Evolutionary conservation across 2,888 invertebrate genomes (phyloP).

Genomic region (Stenotaenia linearis): DNA sequence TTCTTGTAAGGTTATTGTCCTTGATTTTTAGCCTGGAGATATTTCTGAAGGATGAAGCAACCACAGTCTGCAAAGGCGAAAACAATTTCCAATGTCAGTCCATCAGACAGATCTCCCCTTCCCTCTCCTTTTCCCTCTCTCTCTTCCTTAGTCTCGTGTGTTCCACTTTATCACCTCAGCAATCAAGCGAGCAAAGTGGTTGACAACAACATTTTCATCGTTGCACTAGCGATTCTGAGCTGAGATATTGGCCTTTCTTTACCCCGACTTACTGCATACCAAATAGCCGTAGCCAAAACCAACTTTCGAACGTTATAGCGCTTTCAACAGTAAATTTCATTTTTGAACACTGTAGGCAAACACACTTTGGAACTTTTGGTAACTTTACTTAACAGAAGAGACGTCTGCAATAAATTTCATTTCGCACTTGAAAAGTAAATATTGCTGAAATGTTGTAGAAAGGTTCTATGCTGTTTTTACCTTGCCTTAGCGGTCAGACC

Average conservation of each 20-base stretch:
- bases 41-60: background rate
- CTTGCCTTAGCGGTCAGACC: too few relatives aligned
- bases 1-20: background rate
- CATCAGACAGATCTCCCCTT: background rate
- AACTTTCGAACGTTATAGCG: background rate
- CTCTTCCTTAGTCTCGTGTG: background rate
- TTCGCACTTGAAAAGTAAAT: too few relatives aligned
- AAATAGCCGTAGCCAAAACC: background rate
- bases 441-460: too few relatives aligned
- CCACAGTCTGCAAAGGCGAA: background rate
- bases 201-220: conserved; percentile 26
- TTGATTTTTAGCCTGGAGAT: background rate
- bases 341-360: too few relatives aligned
- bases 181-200: conserved; percentile 26
- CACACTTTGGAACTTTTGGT: too few relatives aligned
- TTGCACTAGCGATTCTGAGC: background rate
- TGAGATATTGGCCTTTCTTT: background rate
- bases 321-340: background rate
- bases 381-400: too few relatives aligned
- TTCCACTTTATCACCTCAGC: conserved; percentile 26
- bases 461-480: too few relatives aligned
- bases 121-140: background rate
- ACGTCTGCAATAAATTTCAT: too few relatives aligned
- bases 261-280: background rate
- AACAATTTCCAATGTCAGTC: conserved; percentile 20